A percentile compares a stretch with the other conserved stretches of the same genome.
Conservation (phyloP, 2,113 vertebrate genomes). For the Petaurus breviceps region DNA sequence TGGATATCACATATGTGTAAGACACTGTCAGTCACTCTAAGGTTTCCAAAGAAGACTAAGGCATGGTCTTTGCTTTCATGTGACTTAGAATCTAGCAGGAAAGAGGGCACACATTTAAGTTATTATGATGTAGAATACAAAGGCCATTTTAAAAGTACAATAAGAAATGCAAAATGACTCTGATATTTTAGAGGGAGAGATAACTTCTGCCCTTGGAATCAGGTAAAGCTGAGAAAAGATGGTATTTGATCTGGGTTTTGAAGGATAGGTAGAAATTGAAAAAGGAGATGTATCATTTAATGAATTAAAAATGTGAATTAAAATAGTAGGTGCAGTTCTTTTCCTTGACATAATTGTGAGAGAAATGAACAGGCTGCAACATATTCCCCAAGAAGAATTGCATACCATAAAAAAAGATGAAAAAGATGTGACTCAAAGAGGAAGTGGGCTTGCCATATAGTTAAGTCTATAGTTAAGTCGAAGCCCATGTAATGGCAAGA, state of each 20-base stretch:
- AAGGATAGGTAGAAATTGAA: background rate
- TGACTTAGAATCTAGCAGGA: background rate
- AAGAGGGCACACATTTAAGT: background rate
- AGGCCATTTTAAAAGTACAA: background rate
- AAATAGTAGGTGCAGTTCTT: background rate
- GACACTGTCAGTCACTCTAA: background rate
- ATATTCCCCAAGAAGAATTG: background rate
- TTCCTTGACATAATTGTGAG: background rate
- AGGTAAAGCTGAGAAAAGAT: background rate
- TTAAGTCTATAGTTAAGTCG: background rate
- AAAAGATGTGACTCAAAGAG: background rate
- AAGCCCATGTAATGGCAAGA: background rate
- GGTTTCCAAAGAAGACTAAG: background rate
- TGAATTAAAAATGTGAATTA: background rate
- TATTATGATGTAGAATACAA: background rate
- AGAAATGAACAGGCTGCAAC: background rate
- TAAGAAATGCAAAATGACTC: background rate
- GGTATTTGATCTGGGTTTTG: background rate
- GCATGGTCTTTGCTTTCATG: conserved; percentile 14
- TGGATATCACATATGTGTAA: background rate
- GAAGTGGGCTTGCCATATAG: background rate
- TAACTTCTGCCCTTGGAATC: background rate
- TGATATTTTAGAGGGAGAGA: background rate
- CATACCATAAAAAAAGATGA: background rate
- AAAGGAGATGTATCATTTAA: background rate